These are phyloP conservation scores for Drosophila colorata DNA, from an alignment of 2,888 invertebrate genomes.

Conservation along the genomic window DNA sequence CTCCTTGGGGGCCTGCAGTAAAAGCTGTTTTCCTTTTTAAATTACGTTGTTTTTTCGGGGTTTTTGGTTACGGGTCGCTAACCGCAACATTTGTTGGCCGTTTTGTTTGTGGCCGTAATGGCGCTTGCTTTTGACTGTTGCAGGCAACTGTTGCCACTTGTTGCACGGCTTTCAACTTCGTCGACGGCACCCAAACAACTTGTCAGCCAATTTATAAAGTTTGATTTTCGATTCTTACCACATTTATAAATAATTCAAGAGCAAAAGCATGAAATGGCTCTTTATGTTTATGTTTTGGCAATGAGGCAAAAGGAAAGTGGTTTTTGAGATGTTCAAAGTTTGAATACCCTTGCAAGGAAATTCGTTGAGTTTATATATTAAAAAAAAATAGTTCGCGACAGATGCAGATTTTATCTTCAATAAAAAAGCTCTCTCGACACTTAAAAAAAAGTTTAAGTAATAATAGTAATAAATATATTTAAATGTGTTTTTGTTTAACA, in stretches of 20 bases:
- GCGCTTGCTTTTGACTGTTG: slow-evolving; percentile 24
- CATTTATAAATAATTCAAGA: slow-evolving; percentile 67
- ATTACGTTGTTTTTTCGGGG: slow-evolving; percentile 19
- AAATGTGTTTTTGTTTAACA: too few relatives aligned
- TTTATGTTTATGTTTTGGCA: slow-evolving; percentile 21
- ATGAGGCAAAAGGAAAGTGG: neutral
- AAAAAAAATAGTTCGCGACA: too few relatives aligned
- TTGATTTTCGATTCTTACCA: slow-evolving; percentile 28
- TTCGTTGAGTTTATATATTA: neutral
- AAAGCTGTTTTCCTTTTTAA: slow-evolving; percentile 36
- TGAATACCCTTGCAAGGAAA: slow-evolving; percentile 11
- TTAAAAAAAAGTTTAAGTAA: too few relatives aligned
- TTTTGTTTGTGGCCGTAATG: slow-evolving; percentile 13
- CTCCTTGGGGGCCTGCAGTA: slow-evolving; percentile 19
- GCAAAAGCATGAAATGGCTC: slow-evolving; percentile 29
- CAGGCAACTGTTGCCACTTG: slow-evolving; percentile 59
- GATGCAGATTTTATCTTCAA: too few relatives aligned
- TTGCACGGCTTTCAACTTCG: slow-evolving; percentile 48
- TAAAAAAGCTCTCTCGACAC: too few relatives aligned
- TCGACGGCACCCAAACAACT: slow-evolving; percentile 24
- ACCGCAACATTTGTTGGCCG: slow-evolving; percentile 42
- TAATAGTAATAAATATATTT: too few relatives aligned
- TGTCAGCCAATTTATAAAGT: slow-evolving; percentile 29
- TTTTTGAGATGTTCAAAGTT: neutral
- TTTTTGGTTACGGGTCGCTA: slow-evolving; percentile 28